A percentile compares a stretch with the other conserved stretches of the same genome.
Evolutionary conservation across 2,113 vertebrate genomes (phyloP).

Genomic region (Nerophis ophidion): DNA sequence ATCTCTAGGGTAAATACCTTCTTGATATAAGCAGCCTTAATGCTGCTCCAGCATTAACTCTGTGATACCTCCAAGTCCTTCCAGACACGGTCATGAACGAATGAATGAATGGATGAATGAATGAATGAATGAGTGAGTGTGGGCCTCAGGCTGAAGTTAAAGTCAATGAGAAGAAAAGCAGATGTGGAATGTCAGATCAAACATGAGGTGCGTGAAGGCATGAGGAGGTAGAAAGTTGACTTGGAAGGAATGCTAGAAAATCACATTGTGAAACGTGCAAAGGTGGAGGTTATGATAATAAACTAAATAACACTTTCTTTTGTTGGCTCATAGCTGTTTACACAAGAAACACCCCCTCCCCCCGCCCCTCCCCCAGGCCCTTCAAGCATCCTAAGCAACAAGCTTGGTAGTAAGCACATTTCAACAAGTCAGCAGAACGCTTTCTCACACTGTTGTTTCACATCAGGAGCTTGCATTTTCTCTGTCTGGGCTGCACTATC

Average conservation of each 20-base stretch:
- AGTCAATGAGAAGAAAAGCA: conserved; percentile 14
- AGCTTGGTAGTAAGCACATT: not conserved
- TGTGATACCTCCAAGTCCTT: conserved; percentile 15
- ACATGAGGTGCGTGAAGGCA: not conserved
- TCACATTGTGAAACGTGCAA: not conserved
- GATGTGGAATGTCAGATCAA: not conserved
- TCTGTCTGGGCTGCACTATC: not conserved
- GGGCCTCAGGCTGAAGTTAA: conserved; percentile 6
- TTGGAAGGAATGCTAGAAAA: not conserved
- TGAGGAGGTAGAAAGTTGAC: not conserved
- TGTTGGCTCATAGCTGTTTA: conserved; percentile 36
- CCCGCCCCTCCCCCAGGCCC: conserved; percentile 9
- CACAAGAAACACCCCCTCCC: conserved; percentile 29
- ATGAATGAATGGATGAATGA: not conserved
- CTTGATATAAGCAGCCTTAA: too few relatives aligned
- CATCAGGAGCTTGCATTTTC: not conserved
- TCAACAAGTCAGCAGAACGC: not conserved
- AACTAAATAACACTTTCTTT: conserved; percentile 13
- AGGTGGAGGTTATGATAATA: not conserved
- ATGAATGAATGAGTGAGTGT: not conserved
- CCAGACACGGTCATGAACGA: not conserved
- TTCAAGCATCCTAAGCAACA: conserved; percentile 6
- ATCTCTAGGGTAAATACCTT: too few relatives aligned
- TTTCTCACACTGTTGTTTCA: not conserved
- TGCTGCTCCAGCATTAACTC: conserved; percentile 3